Conservation (phyloP, 1,140 invertebrate species). For the Rhynchophorus ferrugineus region DNA sequence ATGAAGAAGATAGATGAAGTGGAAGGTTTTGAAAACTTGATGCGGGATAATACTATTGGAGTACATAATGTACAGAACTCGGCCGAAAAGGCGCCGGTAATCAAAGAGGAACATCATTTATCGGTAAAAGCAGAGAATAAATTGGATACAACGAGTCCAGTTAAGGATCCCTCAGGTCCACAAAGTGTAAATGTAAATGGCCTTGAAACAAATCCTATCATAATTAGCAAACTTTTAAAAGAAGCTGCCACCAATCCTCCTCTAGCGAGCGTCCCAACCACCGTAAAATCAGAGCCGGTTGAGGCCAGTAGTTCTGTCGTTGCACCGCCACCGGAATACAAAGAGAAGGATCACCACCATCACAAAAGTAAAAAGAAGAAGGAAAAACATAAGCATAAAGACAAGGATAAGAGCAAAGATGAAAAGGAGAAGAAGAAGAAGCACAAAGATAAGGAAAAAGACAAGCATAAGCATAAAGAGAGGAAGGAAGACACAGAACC, state of each 20-base stretch:
- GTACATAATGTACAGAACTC: constrained; percentile 30
- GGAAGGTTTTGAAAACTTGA: constrained; percentile 41
- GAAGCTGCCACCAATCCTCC: constrained; percentile 32
- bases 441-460: constrained; percentile 44
- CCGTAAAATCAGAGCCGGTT: constrained; percentile 8
- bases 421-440: constrained; percentile 51
- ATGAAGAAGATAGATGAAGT: constrained; percentile 41
- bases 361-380: constrained; percentile 56
- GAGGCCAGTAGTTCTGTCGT: neutral
- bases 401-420: constrained; percentile 48
- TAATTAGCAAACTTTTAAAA: constrained; percentile 38
- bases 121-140: constrained; percentile 9
- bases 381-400: constrained; percentile 58
- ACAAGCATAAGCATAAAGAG: constrained; percentile 49
- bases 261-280: constrained; percentile 21
- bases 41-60: constrained; percentile 35
- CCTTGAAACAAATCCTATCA: constrained; percentile 36
- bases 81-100: constrained; percentile 27
- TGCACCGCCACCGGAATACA: constrained; percentile 26
- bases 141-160: constrained; percentile 1
- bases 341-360: constrained; percentile 43
- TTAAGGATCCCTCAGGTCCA: constrained; percentile 15
- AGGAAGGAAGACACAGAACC: constrained; percentile 54
- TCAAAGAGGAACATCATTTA: constrained; percentile 30
- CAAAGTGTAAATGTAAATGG: constrained; percentile 31